Evolutionary conservation across 2,888 invertebrate genomes (phyloP).

Genomic region (Lamellibrachia satsuma): DNA sequence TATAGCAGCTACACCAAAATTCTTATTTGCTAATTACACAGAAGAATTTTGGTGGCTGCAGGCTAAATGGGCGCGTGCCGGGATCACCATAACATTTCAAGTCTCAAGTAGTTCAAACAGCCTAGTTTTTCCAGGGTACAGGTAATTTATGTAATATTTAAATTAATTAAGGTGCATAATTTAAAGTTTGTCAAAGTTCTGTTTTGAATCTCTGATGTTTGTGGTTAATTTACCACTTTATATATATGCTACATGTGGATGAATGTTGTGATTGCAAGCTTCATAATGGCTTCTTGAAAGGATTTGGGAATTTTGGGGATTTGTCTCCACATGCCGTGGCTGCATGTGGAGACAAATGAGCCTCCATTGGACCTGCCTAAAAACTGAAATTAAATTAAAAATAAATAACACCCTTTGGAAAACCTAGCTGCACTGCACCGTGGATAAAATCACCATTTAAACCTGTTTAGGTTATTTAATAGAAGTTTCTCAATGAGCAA

Average conservation of each 20-base stretch:
- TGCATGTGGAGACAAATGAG: too few species aligned
- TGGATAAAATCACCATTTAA: neutral
- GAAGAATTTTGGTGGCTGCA: neutral
- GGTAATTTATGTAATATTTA: neutral
- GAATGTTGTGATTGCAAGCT: neutral
- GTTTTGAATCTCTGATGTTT: neutral
- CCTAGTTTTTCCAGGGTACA: neutral
- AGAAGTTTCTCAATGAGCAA: too few species aligned
- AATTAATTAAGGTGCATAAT: neutral
- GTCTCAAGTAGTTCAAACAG: neutral
- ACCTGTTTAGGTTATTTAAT: neutral
- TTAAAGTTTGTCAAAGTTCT: neutral
- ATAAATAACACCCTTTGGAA: too few species aligned
- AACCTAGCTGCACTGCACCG: too few species aligned
- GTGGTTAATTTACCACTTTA: neutral
- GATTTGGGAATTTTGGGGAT: neutral
- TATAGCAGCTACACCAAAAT: neutral
- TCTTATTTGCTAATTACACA: constrained; percentile 1
- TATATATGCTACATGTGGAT: neutral
- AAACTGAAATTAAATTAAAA: too few species aligned
- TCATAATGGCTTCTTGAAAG: neutral
- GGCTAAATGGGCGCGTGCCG: neutral
- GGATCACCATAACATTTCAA: neutral
- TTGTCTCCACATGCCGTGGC: too few species aligned
- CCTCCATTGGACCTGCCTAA: too few species aligned